These are phyloP conservation scores for Capromys pilorides DNA, from an alignment of 2,797 vertebrate species.

Conservation along the genomic window DNA sequence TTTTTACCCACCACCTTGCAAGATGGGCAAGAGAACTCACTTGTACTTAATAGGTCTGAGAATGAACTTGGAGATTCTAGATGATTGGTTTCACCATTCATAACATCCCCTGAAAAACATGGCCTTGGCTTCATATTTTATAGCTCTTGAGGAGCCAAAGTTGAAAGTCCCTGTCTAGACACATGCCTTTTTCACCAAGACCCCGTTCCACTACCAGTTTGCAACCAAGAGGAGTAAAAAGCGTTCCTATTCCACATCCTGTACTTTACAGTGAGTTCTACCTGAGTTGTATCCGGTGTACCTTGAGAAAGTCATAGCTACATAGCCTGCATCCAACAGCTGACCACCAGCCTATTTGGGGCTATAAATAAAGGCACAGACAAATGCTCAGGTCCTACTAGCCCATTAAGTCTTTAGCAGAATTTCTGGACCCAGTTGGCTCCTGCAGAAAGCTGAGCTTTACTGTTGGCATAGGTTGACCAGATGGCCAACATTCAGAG, in stretches of 20 bases:
- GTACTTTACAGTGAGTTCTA: not conserved
- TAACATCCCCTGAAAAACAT: not conserved
- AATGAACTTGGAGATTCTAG: not conserved
- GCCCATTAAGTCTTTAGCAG: not conserved
- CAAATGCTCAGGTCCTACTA: not conserved
- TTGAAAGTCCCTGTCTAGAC: not conserved
- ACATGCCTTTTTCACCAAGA: not conserved
- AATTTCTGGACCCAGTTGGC: not conserved
- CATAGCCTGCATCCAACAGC: not conserved
- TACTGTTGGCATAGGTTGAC: not conserved
- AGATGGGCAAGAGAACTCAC: not conserved
- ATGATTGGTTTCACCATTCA: not conserved
- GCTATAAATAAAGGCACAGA: not conserved
- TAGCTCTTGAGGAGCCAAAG: not conserved
- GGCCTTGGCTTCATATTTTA: not conserved
- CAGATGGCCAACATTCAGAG: not conserved
- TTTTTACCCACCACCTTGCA: too few species aligned
- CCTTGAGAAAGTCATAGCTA: not conserved
- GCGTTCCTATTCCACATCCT: not conserved
- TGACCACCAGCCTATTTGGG: not conserved
- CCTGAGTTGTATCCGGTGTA: not conserved
- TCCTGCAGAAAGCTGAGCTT: not conserved
- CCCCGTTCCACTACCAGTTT: not conserved
- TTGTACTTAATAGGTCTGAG: not conserved
- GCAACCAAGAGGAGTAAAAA: not conserved